phyloP scores from a whole-genome alignment of 2,113 vertebrate species.

The Ploceus nigricollis region DNA sequence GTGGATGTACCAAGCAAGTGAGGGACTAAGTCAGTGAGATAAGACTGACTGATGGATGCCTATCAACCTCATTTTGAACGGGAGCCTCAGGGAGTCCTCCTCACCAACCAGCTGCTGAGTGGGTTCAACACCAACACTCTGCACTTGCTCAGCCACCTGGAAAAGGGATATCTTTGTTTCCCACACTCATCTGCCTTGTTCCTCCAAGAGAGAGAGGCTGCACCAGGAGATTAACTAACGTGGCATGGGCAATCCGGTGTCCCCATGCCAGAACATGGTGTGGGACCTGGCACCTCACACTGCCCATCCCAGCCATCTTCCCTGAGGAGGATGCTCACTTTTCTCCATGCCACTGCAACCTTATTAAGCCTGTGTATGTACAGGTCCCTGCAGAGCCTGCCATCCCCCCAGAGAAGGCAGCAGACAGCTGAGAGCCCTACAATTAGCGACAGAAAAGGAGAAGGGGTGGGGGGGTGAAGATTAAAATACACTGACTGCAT shows the following conservation, averaged over 20 bases:
- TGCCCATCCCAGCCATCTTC: neutral
- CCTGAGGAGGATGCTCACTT: conserved; percentile 12
- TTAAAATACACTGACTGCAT: conserved; percentile 68
- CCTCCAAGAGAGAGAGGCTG: neutral
- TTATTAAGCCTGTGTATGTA: neutral
- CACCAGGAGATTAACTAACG: neutral
- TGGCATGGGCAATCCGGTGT: rapidly evolving
- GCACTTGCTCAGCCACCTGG: neutral
- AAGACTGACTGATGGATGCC: neutral
- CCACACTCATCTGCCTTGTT: neutral
- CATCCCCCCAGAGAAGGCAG: neutral
- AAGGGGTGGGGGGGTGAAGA: conserved; percentile 17
- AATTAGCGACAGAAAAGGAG: conserved; percentile 44
- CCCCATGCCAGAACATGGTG: rapidly evolving
- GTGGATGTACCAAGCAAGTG: neutral
- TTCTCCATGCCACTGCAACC: neutral
- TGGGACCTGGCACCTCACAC: neutral
- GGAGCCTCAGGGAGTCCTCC: neutral
- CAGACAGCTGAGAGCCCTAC: conserved; percentile 51
- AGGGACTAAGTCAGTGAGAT: neutral
- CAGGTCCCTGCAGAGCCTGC: conserved; percentile 20
- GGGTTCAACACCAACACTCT: neutral
- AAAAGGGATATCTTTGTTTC: neutral
- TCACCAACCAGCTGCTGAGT: neutral
- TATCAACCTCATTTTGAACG: neutral